These are phyloP conservation scores for Manis crassicaudata DNA, from an alignment of 2,797 vertebrate species.

Conservation along the genomic window DNA sequence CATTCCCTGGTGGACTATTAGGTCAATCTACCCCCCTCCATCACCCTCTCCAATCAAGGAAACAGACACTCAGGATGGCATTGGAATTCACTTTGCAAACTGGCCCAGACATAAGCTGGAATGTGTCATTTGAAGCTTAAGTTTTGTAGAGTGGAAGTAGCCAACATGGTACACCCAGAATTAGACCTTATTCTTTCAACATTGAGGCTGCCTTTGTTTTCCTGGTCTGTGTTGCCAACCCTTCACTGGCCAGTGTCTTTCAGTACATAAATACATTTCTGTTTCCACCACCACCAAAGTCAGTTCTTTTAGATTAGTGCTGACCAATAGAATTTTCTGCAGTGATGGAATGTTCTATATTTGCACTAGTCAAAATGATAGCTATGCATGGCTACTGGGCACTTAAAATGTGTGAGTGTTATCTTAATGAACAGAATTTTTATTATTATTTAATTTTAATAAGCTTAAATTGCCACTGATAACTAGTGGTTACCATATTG, in stretches of 20 bases:
- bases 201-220: background rate
- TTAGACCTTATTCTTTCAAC: background rate
- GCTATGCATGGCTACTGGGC: background rate
- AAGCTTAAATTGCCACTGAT: background rate
- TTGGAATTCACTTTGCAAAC: background rate
- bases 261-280: background rate
- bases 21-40: background rate
- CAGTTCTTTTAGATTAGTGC: background rate
- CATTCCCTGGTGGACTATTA: background rate
- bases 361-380: background rate
- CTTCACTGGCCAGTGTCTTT: background rate
- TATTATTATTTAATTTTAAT: slow-evolving; percentile 9
- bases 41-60: background rate
- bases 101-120: background rate
- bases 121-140: background rate
- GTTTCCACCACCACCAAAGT: background rate
- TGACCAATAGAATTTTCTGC: background rate
- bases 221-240: background rate
- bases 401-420: background rate
- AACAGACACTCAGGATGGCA: background rate
- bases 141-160: background rate
- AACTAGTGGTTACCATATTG: background rate
- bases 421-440: background rate
- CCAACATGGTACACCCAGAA: background rate
- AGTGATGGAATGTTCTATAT: background rate